Evolutionary conservation across 1,140 invertebrate species (phyloP).

Genomic region (Venturia canescens): DNA sequence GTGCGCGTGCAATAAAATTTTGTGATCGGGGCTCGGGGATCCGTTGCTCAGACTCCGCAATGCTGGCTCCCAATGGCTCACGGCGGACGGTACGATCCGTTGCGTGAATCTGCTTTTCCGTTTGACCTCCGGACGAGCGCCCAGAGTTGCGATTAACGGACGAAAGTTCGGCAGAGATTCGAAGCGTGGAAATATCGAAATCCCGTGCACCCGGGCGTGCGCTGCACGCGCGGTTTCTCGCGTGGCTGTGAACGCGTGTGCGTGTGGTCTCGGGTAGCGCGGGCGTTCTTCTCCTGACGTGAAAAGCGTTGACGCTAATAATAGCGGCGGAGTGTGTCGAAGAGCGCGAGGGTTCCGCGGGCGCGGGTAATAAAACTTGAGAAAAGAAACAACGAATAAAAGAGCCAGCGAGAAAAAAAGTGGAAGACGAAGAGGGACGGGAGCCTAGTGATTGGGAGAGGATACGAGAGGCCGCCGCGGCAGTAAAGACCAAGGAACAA

Average conservation of each 20-base stretch:
- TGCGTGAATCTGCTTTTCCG: too few relatives aligned
- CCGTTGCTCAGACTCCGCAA: too few relatives aligned
- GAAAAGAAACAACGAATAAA: not conserved
- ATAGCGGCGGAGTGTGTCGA: constrained; percentile 21
- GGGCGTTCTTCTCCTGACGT: constrained; percentile 8
- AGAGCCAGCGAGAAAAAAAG: constrained; percentile 11
- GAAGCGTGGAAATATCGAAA: not conserved
- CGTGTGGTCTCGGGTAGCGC: not conserved
- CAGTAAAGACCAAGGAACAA: constrained; percentile 21
- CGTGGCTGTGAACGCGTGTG: not conserved
- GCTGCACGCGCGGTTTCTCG: not conserved
- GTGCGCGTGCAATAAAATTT: too few relatives aligned
- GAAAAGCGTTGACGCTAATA: constrained; percentile 31
- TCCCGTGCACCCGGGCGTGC: not conserved
- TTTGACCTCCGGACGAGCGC: too few relatives aligned
- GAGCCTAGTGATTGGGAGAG: constrained; percentile 7
- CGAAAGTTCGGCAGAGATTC: not conserved
- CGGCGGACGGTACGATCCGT: too few relatives aligned
- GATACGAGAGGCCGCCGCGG: not conserved
- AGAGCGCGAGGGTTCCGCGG: not conserved
- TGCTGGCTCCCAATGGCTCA: too few relatives aligned
- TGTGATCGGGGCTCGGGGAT: too few relatives aligned
- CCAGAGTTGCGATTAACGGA: not conserved
- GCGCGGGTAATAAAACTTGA: constrained; percentile 22
- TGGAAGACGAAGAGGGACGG: not conserved